phyloP scores from a whole-genome alignment of 2,113 vertebrate species.

The Sorex fumeus region DNA sequence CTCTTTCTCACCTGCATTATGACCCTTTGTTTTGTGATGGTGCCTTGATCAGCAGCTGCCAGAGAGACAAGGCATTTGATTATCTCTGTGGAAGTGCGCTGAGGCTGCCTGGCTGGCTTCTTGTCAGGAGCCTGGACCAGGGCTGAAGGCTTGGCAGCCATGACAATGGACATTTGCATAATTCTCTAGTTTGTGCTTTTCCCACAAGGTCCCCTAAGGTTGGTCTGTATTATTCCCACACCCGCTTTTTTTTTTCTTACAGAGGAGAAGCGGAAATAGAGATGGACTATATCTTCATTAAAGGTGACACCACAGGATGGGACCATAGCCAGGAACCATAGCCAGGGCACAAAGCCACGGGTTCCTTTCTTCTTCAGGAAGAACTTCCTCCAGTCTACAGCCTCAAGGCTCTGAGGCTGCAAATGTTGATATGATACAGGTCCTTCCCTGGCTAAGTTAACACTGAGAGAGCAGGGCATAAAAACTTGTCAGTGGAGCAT shows the following conservation, averaged over 20 bases:
- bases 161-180: conserved; percentile 57
- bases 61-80: conserved; percentile 55
- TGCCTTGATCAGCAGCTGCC: conserved; percentile 72
- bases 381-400: background rate
- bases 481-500: background rate
- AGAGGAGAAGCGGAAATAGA: conserved; percentile 55
- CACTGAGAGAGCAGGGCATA: background rate
- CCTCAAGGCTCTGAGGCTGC: background rate
- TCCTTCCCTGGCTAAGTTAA: background rate
- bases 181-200: conserved; percentile 54
- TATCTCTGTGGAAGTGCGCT: background rate
- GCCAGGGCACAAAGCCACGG: background rate
- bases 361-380: background rate
- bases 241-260: conserved; percentile 14
- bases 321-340: background rate
- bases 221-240: background rate
- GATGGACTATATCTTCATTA: conserved; percentile 36
- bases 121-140: background rate
- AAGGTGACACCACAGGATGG: background rate
- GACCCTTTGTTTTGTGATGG: conserved; percentile 65
- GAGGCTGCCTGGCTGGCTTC: background rate
- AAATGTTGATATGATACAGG: background rate
- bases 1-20: conserved; percentile 47
- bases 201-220: conserved; percentile 44
- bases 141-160: conserved; percentile 55